Conservation (phyloP, 2,888 invertebrate genomes). For the Latheticus oryzae region DNA sequence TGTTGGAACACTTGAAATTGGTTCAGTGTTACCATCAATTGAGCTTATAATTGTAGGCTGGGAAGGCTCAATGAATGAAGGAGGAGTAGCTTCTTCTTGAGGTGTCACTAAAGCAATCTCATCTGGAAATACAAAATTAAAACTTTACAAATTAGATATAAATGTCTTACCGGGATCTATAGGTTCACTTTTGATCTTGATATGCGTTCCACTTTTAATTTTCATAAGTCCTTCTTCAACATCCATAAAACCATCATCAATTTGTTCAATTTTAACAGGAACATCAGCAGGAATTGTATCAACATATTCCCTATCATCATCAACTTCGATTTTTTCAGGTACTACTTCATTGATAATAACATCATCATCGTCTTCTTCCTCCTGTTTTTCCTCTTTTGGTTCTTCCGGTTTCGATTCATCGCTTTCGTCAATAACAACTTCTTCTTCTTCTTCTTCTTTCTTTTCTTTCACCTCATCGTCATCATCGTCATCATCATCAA, state of each 20-base stretch:
- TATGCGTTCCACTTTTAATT: conserved; percentile 69
- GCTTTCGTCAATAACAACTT: conserved; percentile 53
- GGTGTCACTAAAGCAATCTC: conserved; percentile 13
- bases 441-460: conserved; percentile 53
- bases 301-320: conserved; percentile 71
- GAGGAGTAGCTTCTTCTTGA: conserved; percentile 6
- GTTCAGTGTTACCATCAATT: conserved; percentile 83
- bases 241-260: conserved; percentile 68
- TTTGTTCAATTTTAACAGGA: conserved; percentile 70
- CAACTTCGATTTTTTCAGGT: conserved; percentile 74
- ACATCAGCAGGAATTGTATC: conserved; percentile 63
- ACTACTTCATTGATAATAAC: conserved; percentile 77
- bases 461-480: conserved; percentile 59
- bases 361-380: conserved; percentile 74
- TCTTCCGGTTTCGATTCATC: conserved; percentile 50
- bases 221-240: conserved; percentile 64
- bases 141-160: not conserved
- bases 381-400: conserved; percentile 43
- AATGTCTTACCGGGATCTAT: conserved; percentile 72
- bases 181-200: conserved; percentile 80
- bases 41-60: conserved; percentile 72
- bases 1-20: conserved; percentile 55
- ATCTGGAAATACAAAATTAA: conserved; percentile 46
- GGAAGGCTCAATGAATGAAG: conserved; percentile 53
- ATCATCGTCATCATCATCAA: conserved; percentile 62